These are phyloP conservation scores for Sinella curviseta DNA, from an alignment of 1,140 invertebrate species.

Conservation along the genomic window DNA sequence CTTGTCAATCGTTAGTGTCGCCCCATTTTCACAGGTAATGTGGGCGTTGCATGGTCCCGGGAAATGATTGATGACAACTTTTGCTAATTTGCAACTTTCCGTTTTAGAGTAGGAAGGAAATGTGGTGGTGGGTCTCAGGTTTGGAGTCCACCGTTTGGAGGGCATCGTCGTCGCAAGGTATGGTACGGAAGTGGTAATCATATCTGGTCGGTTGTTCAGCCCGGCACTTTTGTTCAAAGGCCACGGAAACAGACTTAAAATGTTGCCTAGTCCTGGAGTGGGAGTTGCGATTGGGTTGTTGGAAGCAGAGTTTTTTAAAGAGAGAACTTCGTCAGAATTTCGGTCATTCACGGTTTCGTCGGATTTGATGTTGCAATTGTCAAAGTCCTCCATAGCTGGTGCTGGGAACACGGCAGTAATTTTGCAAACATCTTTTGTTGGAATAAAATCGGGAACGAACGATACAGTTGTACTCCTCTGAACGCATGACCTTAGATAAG, in stretches of 20 bases:
- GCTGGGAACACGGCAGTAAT: neutral
- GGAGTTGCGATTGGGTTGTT: too few species aligned
- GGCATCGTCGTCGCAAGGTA: too few species aligned
- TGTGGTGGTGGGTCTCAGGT: neutral
- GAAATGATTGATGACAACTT: slow-evolving; percentile 28
- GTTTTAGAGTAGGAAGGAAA: neutral
- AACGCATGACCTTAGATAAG: neutral
- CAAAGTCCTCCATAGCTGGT: neutral
- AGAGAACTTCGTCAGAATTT: neutral
- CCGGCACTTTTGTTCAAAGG: too few species aligned
- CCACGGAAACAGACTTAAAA: too few species aligned
- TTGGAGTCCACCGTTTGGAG: too few species aligned
- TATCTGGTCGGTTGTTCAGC: too few species aligned
- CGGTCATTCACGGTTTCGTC: neutral
- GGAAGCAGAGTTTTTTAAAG: neutral
- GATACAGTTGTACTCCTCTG: neutral
- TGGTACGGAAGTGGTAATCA: too few species aligned
- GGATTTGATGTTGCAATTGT: neutral
- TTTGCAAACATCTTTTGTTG: slow-evolving; percentile 15
- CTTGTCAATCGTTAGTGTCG: neutral
- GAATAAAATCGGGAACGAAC: neutral
- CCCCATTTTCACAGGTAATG: slow-evolving; percentile 28
- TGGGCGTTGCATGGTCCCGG: slow-evolving; percentile 33
- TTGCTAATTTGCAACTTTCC: neutral
- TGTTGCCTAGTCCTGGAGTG: too few species aligned